phyloP scores from a whole-genome alignment of 2,797 vertebrate species.

The Scolopax rusticola region DNA sequence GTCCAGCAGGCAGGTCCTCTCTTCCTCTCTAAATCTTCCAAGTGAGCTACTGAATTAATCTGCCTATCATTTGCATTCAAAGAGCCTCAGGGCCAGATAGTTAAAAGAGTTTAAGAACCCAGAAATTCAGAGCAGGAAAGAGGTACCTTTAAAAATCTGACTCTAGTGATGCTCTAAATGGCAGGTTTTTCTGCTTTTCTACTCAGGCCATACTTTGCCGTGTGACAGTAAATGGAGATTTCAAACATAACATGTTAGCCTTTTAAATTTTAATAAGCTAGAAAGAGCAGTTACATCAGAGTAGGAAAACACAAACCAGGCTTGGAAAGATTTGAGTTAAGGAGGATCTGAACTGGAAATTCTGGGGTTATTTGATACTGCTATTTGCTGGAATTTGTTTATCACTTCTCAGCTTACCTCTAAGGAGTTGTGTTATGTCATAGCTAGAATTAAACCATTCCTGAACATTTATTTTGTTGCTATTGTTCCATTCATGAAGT shows the following conservation, averaged over 20 bases:
- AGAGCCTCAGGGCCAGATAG: background rate
- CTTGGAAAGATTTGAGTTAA: background rate
- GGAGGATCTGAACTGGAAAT: background rate
- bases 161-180: background rate
- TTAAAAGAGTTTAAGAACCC: conserved; percentile 18
- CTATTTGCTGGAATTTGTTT: background rate
- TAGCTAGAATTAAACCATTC: background rate
- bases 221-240: background rate
- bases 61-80: conserved; percentile 44
- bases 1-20: conserved; percentile 7
- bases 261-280: background rate
- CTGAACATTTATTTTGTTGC: background rate
- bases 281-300: background rate
- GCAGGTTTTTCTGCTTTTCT: background rate
- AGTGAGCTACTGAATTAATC: conserved; percentile 41
- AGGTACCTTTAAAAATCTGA: background rate
- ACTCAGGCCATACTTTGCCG: background rate
- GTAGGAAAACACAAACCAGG: background rate
- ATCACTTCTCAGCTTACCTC: background rate
- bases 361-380: background rate
- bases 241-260: background rate
- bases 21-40: conserved; percentile 26
- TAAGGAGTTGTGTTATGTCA: background rate
- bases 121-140: background rate
- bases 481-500: background rate